Base-by-base conservation (phyloP, 37 sponge, comb jelly and placozoan species). In the Theonella swinhoei region DNA sequence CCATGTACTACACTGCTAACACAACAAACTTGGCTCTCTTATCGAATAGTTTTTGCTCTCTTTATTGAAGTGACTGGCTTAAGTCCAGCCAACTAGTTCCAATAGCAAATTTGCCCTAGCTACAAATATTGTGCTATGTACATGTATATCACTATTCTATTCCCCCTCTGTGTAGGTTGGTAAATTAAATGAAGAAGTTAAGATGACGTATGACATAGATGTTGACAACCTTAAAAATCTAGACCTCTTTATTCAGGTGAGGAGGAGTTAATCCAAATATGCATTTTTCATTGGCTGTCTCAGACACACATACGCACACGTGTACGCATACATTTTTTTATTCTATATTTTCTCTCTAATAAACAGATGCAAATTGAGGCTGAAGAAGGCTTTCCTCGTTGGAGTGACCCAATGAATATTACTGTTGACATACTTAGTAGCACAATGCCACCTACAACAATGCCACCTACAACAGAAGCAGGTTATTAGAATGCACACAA, bases 281-380 rank as follows among this genome's bases (percentile, higher is more conserved):
- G n/a, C n/a, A n/a, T n/a, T n/a, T n/a, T n/a, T n/a, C n/a, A n/a
- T n/a, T n/a, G n/a, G n/a, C n/a, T n/a, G n/a, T n/a, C 54, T 17
- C 11, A 47, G 54, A 47, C 54, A 47, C 54, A 47, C 54, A 14
- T 47, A 17, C 14, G 11, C 54, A 47, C 54, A 47, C 54, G 7
- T 47, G 14, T 47, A 47, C 14, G 14, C 7, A 17, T 17, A 17
- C 11, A 47, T 7, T 14, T 14, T 47, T 47, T 47, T 14, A 47
- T 47, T 47, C 54, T 47, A 14, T 47, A 14, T 14, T 47, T 47
- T 7, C 54, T 17, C 38, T 38, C 11, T 7, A 4, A 19, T 33
- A 34, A 28, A 34, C 39, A 73, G 74, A 73, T 73, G 74, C 74
- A 40, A 24, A 39, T 40, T 73, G 74, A n/a, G 74, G n/a, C 42